These are phyloP conservation scores for Panzeria rudis DNA, from an alignment of 2,888 invertebrate genomes.

Conservation along the genomic window DNA sequence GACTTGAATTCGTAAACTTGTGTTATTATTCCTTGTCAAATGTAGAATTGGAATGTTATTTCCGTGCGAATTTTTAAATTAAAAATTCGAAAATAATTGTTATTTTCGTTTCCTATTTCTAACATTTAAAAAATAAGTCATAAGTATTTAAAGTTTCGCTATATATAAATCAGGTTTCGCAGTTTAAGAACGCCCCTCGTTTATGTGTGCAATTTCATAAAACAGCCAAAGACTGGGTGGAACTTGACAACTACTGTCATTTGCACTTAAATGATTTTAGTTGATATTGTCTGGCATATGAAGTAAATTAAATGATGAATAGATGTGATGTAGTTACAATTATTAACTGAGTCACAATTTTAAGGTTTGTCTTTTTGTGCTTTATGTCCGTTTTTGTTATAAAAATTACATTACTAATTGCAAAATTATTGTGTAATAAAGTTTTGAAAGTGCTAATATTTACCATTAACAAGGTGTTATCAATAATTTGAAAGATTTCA, in stretches of 20 bases:
- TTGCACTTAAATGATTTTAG: conserved; percentile 43
- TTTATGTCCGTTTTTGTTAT: conserved; percentile 6
- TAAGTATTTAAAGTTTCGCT: too few relatives aligned
- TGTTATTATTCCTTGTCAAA: too few relatives aligned
- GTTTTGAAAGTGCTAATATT: conserved; percentile 18
- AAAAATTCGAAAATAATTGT: too few relatives aligned
- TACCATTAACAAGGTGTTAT: conserved; percentile 10
- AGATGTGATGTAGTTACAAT: conserved; percentile 15
- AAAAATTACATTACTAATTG: conserved; percentile 30
- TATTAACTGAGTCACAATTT: conserved; percentile 38
- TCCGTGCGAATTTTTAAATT: too few relatives aligned
- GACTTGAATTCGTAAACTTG: too few relatives aligned
- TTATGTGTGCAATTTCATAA: background rate
- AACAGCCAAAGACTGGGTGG: background rate
- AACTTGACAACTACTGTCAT: conserved; percentile 32
- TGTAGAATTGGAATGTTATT: too few relatives aligned
- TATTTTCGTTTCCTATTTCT: too few relatives aligned
- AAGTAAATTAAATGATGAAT: conserved; percentile 20
- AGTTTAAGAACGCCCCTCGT: background rate
- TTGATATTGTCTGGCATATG: conserved; percentile 5
- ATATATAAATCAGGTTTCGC: background rate
- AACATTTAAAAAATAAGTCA: background rate
- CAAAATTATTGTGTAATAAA: conserved; percentile 47
- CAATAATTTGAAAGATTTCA: background rate
- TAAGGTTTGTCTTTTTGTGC: conserved; percentile 34